phyloP scores from a whole-genome alignment of 2,113 vertebrate species.

The Grammomys surdaster region DNA sequence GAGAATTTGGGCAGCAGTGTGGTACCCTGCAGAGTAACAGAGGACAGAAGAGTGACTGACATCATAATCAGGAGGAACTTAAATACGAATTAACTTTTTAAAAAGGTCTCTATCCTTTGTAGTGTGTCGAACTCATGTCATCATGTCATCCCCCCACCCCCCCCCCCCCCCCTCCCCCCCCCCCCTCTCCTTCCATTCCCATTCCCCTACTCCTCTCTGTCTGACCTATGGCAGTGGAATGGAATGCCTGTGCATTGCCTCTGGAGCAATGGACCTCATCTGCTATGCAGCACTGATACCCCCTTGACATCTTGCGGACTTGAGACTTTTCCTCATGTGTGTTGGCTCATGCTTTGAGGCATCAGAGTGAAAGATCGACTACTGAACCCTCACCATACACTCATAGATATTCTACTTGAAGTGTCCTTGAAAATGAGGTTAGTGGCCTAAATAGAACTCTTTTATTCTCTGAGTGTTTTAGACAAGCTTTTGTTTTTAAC shows the following conservation, averaged over 20 bases:
- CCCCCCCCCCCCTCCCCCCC: not conserved
- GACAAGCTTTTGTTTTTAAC: not conserved
- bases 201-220: too few species aligned
- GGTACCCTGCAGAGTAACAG: not conserved
- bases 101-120: not conserved
- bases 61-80: too few species aligned
- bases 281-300: not conserved
- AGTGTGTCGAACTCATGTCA: not conserved
- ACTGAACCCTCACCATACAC: not conserved
- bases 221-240: accelerated
- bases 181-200: too few species aligned
- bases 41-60: accelerated
- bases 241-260: accelerated
- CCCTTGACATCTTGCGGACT: not conserved
- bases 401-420: not conserved
- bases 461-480: not conserved
- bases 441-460: not conserved
- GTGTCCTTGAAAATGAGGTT: not conserved
- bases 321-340: not conserved
- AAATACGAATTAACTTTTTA: not conserved
- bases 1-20: not conserved
- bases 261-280: not conserved
- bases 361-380: not conserved
- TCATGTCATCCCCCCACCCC: not conserved
- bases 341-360: not conserved